Conservation (phyloP, 2,888 invertebrate genomes). For the Empis livida region DNA sequence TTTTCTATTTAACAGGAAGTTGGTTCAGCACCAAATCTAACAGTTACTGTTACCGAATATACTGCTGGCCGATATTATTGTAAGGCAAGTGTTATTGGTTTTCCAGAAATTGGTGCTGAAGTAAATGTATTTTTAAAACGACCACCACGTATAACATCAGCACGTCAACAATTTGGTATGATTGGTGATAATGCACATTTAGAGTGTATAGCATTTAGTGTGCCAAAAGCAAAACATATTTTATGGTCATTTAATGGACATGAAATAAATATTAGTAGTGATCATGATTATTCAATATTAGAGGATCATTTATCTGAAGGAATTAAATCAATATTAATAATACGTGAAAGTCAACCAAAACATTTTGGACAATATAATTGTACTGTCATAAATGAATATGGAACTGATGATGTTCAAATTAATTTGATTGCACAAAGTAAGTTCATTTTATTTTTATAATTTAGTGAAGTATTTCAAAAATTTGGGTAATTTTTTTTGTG, state of each 20-base stretch:
- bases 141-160: constrained; percentile 68
- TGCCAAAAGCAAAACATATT: constrained; percentile 77
- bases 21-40: constrained; percentile 64
- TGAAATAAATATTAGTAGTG: constrained; percentile 60
- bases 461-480: too few relatives aligned
- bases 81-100: constrained; percentile 77
- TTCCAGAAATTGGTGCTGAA: constrained; percentile 70
- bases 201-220: constrained; percentile 79
- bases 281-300: constrained; percentile 59
- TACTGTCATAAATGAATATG: constrained; percentile 82
- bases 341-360: constrained; percentile 68
- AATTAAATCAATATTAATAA: constrained; percentile 78
- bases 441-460: too few relatives aligned
- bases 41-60: constrained; percentile 61
- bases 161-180: constrained; percentile 68
- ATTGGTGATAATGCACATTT: constrained; percentile 71
- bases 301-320: constrained; percentile 66
- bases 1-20: constrained; percentile 43
- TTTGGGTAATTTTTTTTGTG: too few relatives aligned
- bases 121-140: constrained; percentile 70
- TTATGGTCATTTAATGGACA: constrained; percentile 78
- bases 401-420: constrained; percentile 73
- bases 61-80: constrained; percentile 82
- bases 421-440: constrained; percentile 78
- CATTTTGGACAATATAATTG: constrained; percentile 93